Evolutionary conservation across 2,888 invertebrate genomes (phyloP).

Genomic region (Sialis lutaria): DNA sequence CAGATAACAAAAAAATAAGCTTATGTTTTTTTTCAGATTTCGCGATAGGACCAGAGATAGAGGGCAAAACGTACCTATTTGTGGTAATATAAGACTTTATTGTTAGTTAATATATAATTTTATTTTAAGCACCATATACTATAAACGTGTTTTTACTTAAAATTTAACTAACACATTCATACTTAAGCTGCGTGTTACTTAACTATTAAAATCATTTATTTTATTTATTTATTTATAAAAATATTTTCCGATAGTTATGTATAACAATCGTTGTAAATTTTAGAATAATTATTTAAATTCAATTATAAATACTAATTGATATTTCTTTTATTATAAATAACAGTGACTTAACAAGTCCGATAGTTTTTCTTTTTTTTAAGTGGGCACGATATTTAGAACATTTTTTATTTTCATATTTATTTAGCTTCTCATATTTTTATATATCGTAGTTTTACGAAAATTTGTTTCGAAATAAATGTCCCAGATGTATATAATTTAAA

Average conservation of each 20-base stretch:
- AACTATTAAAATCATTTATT: no score
- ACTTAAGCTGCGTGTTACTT: no score
- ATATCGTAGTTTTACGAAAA: no score
- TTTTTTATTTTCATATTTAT: background rate
- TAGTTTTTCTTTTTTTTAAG: constrained; percentile 1
- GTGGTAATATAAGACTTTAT: no score
- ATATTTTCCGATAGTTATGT: background rate
- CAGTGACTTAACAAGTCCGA: background rate
- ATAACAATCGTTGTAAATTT: background rate
- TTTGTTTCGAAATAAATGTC: background rate
- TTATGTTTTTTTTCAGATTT: no score
- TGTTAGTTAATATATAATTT: no score
- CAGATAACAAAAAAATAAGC: no score
- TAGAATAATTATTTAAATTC: background rate
- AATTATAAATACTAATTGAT: background rate
- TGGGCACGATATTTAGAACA: background rate
- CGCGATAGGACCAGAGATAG: no score
- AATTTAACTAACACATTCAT: no score
- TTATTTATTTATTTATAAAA: background rate
- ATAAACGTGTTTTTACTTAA: no score
- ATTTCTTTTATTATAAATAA: background rate
- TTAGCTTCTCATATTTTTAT: background rate
- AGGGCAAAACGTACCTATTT: no score
- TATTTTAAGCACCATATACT: no score
- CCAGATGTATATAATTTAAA: background rate